Conservation (phyloP, 2,113 vertebrate species). For the Clinocottus analis region DNA sequence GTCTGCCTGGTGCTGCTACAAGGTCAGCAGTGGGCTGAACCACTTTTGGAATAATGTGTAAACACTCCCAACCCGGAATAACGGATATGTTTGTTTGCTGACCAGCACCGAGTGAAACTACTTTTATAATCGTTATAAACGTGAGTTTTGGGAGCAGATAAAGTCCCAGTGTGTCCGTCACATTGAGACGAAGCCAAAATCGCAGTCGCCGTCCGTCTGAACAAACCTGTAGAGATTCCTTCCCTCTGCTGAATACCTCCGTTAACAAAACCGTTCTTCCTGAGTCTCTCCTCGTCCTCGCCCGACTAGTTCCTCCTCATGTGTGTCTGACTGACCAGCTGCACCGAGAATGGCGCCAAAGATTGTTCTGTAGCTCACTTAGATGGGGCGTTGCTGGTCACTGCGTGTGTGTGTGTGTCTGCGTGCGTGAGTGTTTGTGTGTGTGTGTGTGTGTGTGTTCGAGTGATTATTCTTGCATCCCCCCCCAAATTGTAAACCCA, state of each 20-base stretch:
- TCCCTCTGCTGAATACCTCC: constrained; percentile 74
- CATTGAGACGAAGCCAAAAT: background rate
- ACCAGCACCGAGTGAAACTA: background rate
- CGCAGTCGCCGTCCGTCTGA: constrained; percentile 37
- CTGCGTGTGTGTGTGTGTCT: constrained; percentile 40
- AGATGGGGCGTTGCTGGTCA: constrained; percentile 65
- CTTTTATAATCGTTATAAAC: background rate
- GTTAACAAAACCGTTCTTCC: constrained; percentile 72
- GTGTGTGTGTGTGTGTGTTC: constrained; percentile 20
- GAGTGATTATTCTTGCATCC: background rate
- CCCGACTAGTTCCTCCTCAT: background rate
- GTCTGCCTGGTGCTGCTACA: background rate
- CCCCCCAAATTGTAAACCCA: constrained; percentile 41
- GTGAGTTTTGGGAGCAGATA: background rate
- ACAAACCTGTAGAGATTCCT: constrained; percentile 35
- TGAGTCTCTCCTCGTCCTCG: constrained; percentile 32
- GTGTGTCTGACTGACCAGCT: constrained; percentile 50
- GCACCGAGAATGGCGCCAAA: constrained; percentile 77
- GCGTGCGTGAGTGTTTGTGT: constrained; percentile 30
- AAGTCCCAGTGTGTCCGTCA: background rate
- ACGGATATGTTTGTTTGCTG: background rate
- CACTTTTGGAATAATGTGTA: background rate
- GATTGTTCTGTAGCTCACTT: constrained; percentile 70
- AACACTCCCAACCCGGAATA: background rate
- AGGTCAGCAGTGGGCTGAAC: background rate